Conservation (phyloP, 2,888 invertebrate genomes). For the Copidosoma aretas region DNA sequence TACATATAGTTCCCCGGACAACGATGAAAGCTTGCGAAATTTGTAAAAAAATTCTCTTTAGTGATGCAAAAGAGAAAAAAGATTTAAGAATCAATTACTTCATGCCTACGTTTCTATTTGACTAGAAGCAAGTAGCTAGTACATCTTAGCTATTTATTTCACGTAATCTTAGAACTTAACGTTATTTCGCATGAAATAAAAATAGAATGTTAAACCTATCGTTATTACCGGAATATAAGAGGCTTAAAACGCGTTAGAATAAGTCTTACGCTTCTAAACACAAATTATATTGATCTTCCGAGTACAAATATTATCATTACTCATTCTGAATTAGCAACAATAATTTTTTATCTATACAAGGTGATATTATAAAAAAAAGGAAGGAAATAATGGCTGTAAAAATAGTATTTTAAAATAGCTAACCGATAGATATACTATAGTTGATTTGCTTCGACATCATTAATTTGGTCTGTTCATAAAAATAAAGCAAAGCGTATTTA, state of each 20-base stretch:
- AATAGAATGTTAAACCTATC: too few relatives aligned
- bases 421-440: slow-evolving; percentile 22
- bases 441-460: slow-evolving; percentile 16
- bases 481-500: neutral
- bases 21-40: slow-evolving; percentile 2
- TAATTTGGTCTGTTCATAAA: slow-evolving; percentile 5
- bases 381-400: slow-evolving; percentile 11
- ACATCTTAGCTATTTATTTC: too few relatives aligned
- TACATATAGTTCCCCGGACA: slow-evolving; percentile 12
- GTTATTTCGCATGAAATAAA: too few relatives aligned
- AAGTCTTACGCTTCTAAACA: slow-evolving; percentile 21
- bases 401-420: slow-evolving; percentile 7
- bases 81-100: too few relatives aligned
- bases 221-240: too few relatives aligned
- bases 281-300: slow-evolving; percentile 25
- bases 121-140: too few relatives aligned
- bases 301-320: slow-evolving; percentile 20
- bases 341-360: slow-evolving; percentile 23
- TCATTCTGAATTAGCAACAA: slow-evolving; percentile 15
- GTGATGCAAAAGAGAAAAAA: too few relatives aligned
- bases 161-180: too few relatives aligned
- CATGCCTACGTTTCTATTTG: too few relatives aligned
- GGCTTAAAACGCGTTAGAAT: too few relatives aligned
- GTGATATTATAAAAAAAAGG: slow-evolving; percentile 5
- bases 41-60: too few relatives aligned